Percentiles rank a stretch among this genome's conserved stretches.
Evolutionary conservation across 2,797 vertebrate species (phyloP).

Genomic region (Artibeus lituratus): DNA sequence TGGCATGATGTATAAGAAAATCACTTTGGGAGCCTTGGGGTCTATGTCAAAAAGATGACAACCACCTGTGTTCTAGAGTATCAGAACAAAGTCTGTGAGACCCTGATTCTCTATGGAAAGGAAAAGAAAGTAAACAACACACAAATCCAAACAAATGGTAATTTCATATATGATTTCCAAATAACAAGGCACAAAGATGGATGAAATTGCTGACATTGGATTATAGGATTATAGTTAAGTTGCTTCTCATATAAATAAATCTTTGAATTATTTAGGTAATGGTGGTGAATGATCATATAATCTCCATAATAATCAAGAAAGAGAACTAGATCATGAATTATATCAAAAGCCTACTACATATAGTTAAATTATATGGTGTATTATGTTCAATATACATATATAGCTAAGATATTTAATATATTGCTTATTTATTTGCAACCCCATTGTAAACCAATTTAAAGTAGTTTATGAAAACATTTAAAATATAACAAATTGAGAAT

Average conservation of each 20-base stretch:
- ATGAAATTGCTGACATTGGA: neutral
- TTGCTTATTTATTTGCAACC: neutral
- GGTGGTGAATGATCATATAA: neutral
- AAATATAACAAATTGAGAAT: neutral
- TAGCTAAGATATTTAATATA: neutral
- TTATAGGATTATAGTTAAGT: neutral
- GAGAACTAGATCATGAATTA: neutral
- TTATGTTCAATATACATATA: neutral
- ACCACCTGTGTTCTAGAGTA: neutral
- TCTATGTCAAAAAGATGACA: neutral
- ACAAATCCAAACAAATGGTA: neutral
- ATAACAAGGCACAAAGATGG: neutral
- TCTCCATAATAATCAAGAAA: neutral
- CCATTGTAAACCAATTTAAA: neutral
- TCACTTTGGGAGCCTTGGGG: neutral
- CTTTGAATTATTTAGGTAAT: neutral
- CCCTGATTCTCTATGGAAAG: neutral
- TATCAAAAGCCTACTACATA: neutral
- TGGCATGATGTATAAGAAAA: neutral
- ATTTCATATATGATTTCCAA: neutral
- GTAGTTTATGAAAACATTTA: neutral
- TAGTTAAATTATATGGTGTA: neutral
- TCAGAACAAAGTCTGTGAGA: neutral
- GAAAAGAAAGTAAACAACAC: neutral
- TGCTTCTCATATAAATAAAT: neutral